Evolutionary conservation across 1,140 invertebrate species (phyloP), one percentile per base, ranked within the genome.

Genomic region (Medauroidea extradentata): DNA sequence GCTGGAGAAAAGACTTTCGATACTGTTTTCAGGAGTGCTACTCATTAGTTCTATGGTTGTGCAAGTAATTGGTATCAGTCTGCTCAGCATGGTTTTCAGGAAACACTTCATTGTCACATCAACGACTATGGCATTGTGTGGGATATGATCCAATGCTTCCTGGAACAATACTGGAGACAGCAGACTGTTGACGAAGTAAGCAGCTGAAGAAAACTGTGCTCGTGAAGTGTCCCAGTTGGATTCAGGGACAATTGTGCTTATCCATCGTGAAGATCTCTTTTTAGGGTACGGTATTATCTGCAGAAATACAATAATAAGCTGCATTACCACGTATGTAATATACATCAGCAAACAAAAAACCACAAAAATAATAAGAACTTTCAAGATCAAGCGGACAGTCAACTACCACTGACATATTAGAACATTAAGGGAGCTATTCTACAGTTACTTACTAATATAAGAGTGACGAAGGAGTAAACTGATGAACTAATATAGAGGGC

Each of bases 171-270:
- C 89, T 2, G 89, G 90, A 34, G 90, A 92, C 8, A 96, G 79
- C 41, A 98, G 79, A 75, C 98, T 99, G 79, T 98, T 97, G 0
- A 96, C 93, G 72, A 96, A 92, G 76, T 99, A 99, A 24, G 88
- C 90, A 8, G 92, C 86, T 46, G 93, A 95, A 41, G 91, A 94
- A 54, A 86, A 78, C 67, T 87, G 82, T 0, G 93, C 91, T 65
- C 92, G 66, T 1, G 87, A 80, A 0, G 85, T 81, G 21, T 80
- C 77, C 93, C 93, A 96, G 18, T 85, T 79, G 0, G 78, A 75
- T 74, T 94, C 86, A 0, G 93, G 91, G 63, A 98, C 88, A 13
- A 94, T 97, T n/a, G 91, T 89, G 58, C 92, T 95, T 21, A 98
- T 81, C 96, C 96, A 99, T 60, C 83, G 84, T 0, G 80, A 64